phyloP scores from a whole-genome alignment of 2,888 invertebrate species.

The Coelopa pilipes region DNA sequence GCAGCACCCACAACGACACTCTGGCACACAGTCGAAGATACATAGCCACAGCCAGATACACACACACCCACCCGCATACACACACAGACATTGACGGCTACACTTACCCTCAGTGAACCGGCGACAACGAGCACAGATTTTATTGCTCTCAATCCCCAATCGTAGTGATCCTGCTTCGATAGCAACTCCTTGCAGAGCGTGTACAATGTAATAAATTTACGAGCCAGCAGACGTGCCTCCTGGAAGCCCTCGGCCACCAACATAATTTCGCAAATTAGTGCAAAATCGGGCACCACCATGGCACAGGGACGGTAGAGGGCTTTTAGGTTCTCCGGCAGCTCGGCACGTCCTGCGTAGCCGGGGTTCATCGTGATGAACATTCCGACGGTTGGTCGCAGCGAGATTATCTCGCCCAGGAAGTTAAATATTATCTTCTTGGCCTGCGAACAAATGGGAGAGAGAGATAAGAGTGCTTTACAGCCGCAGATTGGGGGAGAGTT shows the following conservation, averaged over 20 bases:
- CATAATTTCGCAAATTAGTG: slow-evolving; percentile 96
- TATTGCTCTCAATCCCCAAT: slow-evolving; percentile 95
- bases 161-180: slow-evolving; percentile 96
- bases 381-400: slow-evolving; percentile 81
- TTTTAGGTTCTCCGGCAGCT: slow-evolving; percentile 84
- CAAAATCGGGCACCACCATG: slow-evolving; percentile 96
- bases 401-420: slow-evolving; percentile 86
- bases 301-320: slow-evolving; percentile 88
- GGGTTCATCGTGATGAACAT: slow-evolving; percentile 98
- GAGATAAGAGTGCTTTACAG: background rate
- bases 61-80: background rate
- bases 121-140: slow-evolving; percentile 96
- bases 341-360: slow-evolving; percentile 92
- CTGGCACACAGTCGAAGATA: background rate
- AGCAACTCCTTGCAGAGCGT: slow-evolving; percentile 89
- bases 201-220: slow-evolving; percentile 94
- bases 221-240: slow-evolving; percentile 87
- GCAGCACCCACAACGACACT: background rate
- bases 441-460: slow-evolving; percentile 38
- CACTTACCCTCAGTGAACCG: slow-evolving; percentile 82
- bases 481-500: background rate
- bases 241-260: slow-evolving; percentile 95
- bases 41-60: background rate
- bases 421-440: slow-evolving; percentile 81
- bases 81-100: background rate